These are phyloP conservation scores for Hyposmocoma kahamanoa DNA, from an alignment of 1,140 invertebrate genomes.

Conservation along the genomic window DNA sequence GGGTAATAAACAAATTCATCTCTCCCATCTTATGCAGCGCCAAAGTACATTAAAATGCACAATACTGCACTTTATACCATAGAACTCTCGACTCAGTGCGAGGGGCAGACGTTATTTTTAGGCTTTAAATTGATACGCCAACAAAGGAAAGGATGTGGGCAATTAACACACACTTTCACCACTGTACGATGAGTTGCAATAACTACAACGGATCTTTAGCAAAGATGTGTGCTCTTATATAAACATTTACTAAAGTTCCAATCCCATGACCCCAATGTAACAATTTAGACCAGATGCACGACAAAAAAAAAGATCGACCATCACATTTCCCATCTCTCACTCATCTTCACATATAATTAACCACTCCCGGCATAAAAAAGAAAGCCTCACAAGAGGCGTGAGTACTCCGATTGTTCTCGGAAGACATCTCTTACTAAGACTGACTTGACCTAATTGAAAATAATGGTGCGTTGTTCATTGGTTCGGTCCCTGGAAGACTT, in stretches of 20 bases:
- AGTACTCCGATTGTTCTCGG: constrained; percentile 63
- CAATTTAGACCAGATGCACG: constrained; percentile 24
- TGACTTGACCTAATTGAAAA: constrained; percentile 70
- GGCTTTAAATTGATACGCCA: constrained; percentile 61
- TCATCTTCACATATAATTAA: constrained; percentile 53
- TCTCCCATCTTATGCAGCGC: constrained; percentile 67
- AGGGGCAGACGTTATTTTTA: constrained; percentile 65
- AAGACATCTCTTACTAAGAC: constrained; percentile 53
- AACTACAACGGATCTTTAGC: not conserved
- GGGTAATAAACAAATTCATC: constrained; percentile 73
- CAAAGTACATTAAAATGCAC: constrained; percentile 66
- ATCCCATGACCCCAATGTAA: constrained; percentile 16
- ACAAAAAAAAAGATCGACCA: constrained; percentile 31
- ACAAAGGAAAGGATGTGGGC: constrained; percentile 65
- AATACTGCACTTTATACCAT: constrained; percentile 68
- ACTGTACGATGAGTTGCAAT: constrained; percentile 9
- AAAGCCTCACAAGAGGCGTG: constrained; percentile 58
- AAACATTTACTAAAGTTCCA: constrained; percentile 1
- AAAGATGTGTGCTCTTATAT: too few relatives aligned
- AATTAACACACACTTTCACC: constrained; percentile 63
- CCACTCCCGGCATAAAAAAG: constrained; percentile 47
- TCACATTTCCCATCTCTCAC: constrained; percentile 31
- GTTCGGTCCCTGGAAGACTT: constrained; percentile 41
- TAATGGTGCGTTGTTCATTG: constrained; percentile 64
- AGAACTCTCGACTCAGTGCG: constrained; percentile 28